Evolutionary conservation across 2,888 invertebrate species (phyloP), one percentile per base, ranked within the genome.

Genomic region (Tethea ocularis): DNA sequence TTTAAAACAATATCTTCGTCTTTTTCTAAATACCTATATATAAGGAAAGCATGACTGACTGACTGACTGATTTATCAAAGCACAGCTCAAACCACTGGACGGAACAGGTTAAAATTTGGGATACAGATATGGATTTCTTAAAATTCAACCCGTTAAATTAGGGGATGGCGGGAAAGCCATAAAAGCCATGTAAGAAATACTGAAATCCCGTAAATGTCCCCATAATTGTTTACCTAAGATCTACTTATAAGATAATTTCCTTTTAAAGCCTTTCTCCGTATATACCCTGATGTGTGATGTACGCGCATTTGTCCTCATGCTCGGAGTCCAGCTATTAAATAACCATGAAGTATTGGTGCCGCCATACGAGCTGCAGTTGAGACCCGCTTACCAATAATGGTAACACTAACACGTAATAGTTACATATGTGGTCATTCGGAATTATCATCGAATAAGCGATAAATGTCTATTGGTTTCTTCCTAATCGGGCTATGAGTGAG

Each of bases 341-440:
- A 52, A 57, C 57, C 52, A 38, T 57, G 52, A 52, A 57, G 51
- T 23, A 52, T 57, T 52, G 6, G 52, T 36, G 33, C 41, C 41
- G 41, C 46, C 1, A 20, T 46, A 20, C 10, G 46, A 46, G 10
- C 46, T 20, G 46, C 20, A 46, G 17, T n/a, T 20, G 46, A 46
- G 20, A 20, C 17, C 7, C 41, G 41, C 46, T 20, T 2, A 20
- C 20, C 20, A 38, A 38, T 46, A 46, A 46, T 46, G 46, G 41
- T 46, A 46, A 46, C 20, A 20, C 20, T 46, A 46, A 46, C 17
- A 46, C 46, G 20, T 46, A 20, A 17, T 46, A 20, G 46, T 46
- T 20, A 46, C 17, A 46, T 20, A 46, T 17, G 20, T 20, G 20
- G 46, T 46, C 46, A 46, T 46, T 46, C 20, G 46, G 20, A 46